These are phyloP conservation scores for Brachionus angularis DNA, from an alignment of 1,140 invertebrate species.

Conservation along the genomic window DNA sequence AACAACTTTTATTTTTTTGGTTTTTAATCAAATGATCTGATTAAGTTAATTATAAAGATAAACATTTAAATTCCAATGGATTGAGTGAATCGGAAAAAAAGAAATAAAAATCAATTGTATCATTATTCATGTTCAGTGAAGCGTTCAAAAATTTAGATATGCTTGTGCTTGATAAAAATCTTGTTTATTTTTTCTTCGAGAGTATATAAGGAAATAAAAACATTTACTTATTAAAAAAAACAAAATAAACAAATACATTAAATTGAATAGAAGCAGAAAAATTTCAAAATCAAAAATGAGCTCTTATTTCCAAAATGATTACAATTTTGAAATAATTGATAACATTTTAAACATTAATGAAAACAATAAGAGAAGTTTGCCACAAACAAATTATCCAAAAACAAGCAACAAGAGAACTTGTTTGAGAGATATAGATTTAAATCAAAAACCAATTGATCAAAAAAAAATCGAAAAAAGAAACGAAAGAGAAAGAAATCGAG, in stretches of 20 bases:
- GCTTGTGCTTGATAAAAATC: conserved; percentile 32
- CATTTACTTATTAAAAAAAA: neutral
- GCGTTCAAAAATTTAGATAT: neutral
- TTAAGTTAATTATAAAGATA: conserved; percentile 40
- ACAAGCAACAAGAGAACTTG: neutral
- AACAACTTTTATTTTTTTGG: neutral
- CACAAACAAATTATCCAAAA: neutral
- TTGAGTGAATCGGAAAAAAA: conserved; percentile 42
- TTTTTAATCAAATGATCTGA: conserved; percentile 30
- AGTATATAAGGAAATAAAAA: conserved; percentile 1
- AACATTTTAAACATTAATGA: conserved; percentile 7
- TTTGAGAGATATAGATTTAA: conserved; percentile 1
- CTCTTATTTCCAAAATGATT: no score
- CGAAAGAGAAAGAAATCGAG: conserved; percentile 30
- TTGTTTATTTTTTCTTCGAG: neutral
- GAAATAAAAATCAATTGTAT: conserved; percentile 2
- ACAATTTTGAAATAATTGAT: conserved; percentile 23
- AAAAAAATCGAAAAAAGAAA: conserved; percentile 28
- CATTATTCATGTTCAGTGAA: conserved; percentile 3
- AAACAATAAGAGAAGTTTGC: neutral
- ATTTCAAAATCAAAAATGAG: neutral
- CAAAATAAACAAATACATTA: neutral
- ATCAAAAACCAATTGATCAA: neutral
- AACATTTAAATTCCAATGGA: conserved; percentile 37
- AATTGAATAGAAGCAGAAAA: no score